A percentile compares a stretch with the other conserved stretches of the same genome.
phyloP scores from a whole-genome alignment of 2,113 vertebrate species.

The Benitochromis conjunctus region DNA sequence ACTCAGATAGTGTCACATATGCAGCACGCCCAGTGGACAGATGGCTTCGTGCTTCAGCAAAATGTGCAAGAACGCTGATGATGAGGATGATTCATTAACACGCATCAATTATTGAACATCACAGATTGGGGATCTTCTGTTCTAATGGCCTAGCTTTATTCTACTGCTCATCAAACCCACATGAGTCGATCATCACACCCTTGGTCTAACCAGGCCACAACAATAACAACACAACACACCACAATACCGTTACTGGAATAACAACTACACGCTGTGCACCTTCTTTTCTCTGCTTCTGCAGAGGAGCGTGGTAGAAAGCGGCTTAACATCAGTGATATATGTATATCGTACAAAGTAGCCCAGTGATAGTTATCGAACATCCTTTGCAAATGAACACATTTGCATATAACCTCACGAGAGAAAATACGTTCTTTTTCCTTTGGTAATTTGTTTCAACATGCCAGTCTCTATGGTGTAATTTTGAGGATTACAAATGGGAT shows the following conservation, averaged over 20 bases:
- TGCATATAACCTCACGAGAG: background rate
- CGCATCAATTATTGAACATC: background rate
- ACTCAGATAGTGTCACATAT: background rate
- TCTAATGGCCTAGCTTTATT: background rate
- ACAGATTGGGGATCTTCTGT: background rate
- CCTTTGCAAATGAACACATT: background rate
- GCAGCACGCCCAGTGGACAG: background rate
- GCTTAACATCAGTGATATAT: background rate
- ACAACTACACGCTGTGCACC: background rate
- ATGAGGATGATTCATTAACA: background rate
- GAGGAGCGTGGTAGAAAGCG: background rate
- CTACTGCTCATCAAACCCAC: background rate
- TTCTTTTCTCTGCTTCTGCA: background rate
- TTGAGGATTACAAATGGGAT: background rate
- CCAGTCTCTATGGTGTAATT: background rate
- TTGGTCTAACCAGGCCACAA: background rate
- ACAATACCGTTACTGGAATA: background rate
- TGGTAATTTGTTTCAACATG: background rate
- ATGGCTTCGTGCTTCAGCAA: conserved; percentile 2
- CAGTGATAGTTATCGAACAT: background rate
- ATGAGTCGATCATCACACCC: background rate
- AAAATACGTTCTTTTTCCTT: background rate
- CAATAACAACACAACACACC: background rate
- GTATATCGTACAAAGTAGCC: background rate
- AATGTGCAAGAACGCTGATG: background rate